Base-by-base conservation (phyloP, 2,797 vertebrate species). In the Pterois miles region DNA sequence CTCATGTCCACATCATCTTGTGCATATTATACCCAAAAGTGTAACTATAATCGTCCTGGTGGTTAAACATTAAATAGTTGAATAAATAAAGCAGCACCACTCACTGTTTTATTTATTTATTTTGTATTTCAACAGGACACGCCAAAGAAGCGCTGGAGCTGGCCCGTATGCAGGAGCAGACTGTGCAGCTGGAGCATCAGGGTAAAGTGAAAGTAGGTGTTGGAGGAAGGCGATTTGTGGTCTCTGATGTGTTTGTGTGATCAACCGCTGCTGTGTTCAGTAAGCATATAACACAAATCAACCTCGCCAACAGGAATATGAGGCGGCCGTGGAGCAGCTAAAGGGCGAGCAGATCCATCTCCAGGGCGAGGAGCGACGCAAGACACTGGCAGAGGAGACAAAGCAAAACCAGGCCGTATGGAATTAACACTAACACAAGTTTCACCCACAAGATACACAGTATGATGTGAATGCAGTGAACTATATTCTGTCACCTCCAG, bases 371-470 rank as follows among this genome's bases (percentile, higher is more conserved):
- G 97, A 98, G 80, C 94, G 94, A n/a, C 87, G 97, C 71, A 97
- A 98, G 93, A 98, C 96, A 0, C 86, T 98, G 31, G 89, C 4
- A 0, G 97, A 98, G 81, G 97, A 98, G 91, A 97, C 97, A 0
- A 96, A 96, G 65, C 97, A 98, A 84, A 95, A 98, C 38, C 97
- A 98, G 86, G 96, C 97, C 5, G 97, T 98, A 90, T 92, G 95
- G 40, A 6, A 38, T 33, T 0, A 64, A 68, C 29, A 16, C 57
- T 20, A 57, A 57, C 7, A 54, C 3, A 20, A 46, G 14, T 6
- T 52, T 31, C 11, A 14, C 34, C 12, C 12, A 7, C 11, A 59
- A 31, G 2, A 33, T 18, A 12, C n/a, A 50, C 6, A 29, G 29
- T 6, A 20, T 43, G 5, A 23, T 71, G 13, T 31, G 0, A 38